phyloP scores from a whole-genome alignment of 2,888 invertebrate species.

The Apamea anceps region DNA sequence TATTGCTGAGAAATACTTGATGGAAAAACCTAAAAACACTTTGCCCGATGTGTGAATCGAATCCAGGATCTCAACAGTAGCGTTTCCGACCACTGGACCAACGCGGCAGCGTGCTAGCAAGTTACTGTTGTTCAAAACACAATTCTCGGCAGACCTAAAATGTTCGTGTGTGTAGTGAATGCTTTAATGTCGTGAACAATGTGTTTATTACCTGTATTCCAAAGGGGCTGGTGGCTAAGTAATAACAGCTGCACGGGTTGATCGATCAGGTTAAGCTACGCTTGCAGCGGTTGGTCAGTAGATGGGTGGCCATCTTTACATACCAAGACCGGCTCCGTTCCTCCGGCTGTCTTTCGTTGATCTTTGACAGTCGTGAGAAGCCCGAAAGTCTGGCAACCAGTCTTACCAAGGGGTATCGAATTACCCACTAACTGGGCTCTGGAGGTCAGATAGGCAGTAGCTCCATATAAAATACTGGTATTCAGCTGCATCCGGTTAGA shows the following conservation, averaged over 20 bases:
- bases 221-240: not conserved
- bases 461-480: not conserved
- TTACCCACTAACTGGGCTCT: not conserved
- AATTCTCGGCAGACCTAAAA: not conserved
- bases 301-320: not conserved
- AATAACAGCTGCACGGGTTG: not conserved
- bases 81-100: not conserved
- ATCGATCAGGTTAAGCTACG: no score
- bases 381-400: not conserved
- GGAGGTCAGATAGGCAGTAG: not conserved
- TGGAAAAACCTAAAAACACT: not conserved
- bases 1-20: not conserved
- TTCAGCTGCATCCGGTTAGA: not conserved
- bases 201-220: not conserved
- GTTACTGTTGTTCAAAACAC: not conserved
- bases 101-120: not conserved
- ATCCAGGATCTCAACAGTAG: not conserved
- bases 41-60: not conserved
- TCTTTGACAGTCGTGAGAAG: not conserved
- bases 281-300: not conserved
- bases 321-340: not conserved
- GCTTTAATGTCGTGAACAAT: not conserved
- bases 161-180: not conserved
- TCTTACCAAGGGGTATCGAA: not conserved
- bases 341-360: no score